Evolutionary conservation across 2,797 vertebrate genomes (phyloP).

Genomic region (Cyprinodon diabolis): DNA sequence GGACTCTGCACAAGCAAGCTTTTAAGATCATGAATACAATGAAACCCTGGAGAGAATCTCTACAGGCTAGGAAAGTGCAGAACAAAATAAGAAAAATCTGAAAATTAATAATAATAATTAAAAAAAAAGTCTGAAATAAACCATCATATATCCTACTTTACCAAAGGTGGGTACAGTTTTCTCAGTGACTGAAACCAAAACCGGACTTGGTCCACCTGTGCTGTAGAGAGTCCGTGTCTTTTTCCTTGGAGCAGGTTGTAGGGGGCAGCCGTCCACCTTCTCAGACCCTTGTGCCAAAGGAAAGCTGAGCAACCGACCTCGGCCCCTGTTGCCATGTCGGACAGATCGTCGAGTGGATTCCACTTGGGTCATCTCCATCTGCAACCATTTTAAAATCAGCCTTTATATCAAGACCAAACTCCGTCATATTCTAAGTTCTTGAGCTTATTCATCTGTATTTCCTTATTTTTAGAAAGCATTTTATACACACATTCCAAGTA

Average conservation of each 20-base stretch:
- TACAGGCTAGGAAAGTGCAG: too few relatives aligned
- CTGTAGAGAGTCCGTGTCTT: conserved; percentile 92
- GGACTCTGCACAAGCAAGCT: too few relatives aligned
- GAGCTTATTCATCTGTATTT: neutral
- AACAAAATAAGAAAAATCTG: neutral
- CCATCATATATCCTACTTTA: neutral
- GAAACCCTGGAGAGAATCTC: too few relatives aligned
- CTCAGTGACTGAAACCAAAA: neutral
- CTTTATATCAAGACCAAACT: neutral
- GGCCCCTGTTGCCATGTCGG: conserved; percentile 72
- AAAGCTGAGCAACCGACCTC: conserved; percentile 50
- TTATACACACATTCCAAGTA: neutral
- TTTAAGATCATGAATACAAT: too few relatives aligned
- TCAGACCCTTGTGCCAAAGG: conserved; percentile 54
- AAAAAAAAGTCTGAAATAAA: too few relatives aligned
- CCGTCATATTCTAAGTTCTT: neutral
- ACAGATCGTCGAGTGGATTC: conserved; percentile 76
- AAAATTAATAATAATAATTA: too few relatives aligned
- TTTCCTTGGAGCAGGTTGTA: conserved; percentile 82
- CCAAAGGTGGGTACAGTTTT: neutral
- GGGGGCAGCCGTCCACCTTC: conserved; percentile 42
- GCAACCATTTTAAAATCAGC: conserved; percentile 25
- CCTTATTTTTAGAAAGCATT: neutral
- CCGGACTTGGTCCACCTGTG: conserved; percentile 76
- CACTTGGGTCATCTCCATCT: conserved; percentile 78